Base-by-base conservation (phyloP, 2,113 vertebrate genomes). In the Anseranas semipalmata region DNA sequence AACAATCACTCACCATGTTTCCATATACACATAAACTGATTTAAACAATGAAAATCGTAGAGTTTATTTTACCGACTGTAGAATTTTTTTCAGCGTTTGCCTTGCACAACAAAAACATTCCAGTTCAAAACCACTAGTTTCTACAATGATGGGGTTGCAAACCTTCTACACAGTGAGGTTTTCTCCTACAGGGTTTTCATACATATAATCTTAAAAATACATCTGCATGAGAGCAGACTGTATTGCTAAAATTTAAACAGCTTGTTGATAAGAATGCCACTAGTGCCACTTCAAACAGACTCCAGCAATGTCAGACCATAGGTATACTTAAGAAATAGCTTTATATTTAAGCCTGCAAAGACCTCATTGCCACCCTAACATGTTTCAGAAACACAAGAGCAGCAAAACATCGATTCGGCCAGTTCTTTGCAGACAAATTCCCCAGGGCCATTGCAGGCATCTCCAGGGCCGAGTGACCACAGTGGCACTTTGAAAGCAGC, bases 361-460 rank as follows among this genome's bases (percentile, higher is more conserved):
- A 30, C 10, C 48, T 68, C 32, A 10, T 4, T 19, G 59, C 9
- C 59, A n/a, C 39, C 22, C n/a, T 8, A 30, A 17, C 5, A 4
- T 6, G 55, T 12, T n/a, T 21, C 8, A 2, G 41, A 63, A 37
- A 18, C n/a, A 18, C 12, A 17, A 0, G 1, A 50, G 33, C 74
- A 35, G 41, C 37, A 12, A 53, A 39, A 21, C 15, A 28, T 5
- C 1, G 20, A 33, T 22, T 53, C 39, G 2, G 24, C 12, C 2
- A 6, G 3, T 11, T 87, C 27, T 50, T 39, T 18, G 27, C 3
- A 32, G 43, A 24, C 30, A 7, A 74, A 39, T 27, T 37, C 37
- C 48, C 33, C 17, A 5, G 56, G 22, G 48, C 33, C n/a, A 11
- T 4, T 24, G 41, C 76, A 21, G 41, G 22, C 27, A 39, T 27